Percentiles rank a stretch among this genome's conserved stretches.
These are phyloP conservation scores for Tragelaphus scriptus DNA, from an alignment of 2,113 vertebrate genomes.

Conservation along the genomic window DNA sequence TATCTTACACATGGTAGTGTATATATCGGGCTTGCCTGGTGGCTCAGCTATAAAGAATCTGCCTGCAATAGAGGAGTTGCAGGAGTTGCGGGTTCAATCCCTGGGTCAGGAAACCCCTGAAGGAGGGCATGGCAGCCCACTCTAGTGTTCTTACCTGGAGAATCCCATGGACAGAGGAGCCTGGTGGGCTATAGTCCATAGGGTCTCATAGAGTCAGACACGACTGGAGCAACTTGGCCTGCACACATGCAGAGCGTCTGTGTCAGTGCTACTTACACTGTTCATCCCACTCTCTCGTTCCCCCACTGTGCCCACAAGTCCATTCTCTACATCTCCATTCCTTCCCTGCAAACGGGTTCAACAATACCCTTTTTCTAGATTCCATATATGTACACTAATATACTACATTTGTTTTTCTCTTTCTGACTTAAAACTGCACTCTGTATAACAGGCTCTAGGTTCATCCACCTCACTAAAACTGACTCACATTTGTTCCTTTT, in stretches of 20 bases:
- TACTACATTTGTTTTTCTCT: background rate
- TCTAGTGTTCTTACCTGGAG: background rate
- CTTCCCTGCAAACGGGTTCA: background rate
- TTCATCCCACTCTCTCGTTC: background rate
- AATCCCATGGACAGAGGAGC: background rate
- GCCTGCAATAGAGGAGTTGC: accelerated
- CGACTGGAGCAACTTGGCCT: background rate
- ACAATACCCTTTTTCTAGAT: background rate
- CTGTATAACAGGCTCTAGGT: background rate
- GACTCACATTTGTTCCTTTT: background rate
- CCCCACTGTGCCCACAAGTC: background rate
- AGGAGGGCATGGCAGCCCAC: background rate
- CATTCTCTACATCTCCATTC: accelerated
- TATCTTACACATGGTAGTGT: background rate
- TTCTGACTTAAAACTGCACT: background rate
- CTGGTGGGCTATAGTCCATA: background rate
- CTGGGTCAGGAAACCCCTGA: background rate
- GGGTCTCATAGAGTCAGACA: background rate
- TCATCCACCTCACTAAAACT: background rate
- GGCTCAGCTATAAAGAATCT: background rate
- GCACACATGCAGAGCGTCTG: background rate
- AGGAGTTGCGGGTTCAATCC: background rate
- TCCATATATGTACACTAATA: background rate
- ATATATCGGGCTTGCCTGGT: background rate
- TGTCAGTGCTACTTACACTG: background rate